Base-by-base conservation (phyloP, 2,113 vertebrate genomes). In the Platichthys stellatus region DNA sequence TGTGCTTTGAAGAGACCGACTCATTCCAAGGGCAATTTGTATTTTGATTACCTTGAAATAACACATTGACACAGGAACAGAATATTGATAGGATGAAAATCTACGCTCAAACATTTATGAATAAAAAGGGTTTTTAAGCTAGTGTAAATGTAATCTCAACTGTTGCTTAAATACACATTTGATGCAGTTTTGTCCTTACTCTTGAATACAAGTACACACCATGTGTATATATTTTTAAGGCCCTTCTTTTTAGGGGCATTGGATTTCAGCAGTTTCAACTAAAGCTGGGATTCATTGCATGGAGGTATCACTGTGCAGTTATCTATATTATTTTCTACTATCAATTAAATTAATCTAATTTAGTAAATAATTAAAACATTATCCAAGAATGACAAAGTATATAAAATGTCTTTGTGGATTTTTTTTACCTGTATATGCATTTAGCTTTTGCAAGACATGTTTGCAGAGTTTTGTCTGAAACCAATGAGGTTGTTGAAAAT, bases 1-100 rank as follows among this genome's bases (percentile, higher is more conserved):
- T 77, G 61, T 53, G 38, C 72, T 87, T 90, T 86, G 80, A 90
- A 80, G 74, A 21, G 23, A 24, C 47, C 20, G 62, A 77, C 72
- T 14, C 57, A 70, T 69, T 69, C 45, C 24, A 31, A 35, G 11
- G 62, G 26, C 59, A 17, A 75, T 21, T 78, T 75, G 60, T 71
- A 20, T 63, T 81, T 40, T 69, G 72, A 84, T 81, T 60, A 63
- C 43, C 75, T 58, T 67, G 21, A 61, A 45, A 58, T 63, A 20
- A 28, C n/a, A n/a, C 47, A 51, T 7, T 20, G 47, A 51, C 47
- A 51, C 47, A 15, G 47, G 47, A 17, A 18, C 17, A 7, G 15
- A 51, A 51, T 51, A 18, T 51, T 51, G 18, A 51, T 51, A 51
- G 47, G 47, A 18, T 6, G 47, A 38, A 38, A 38, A 43, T 12